Evolutionary conservation across 1,140 invertebrate genomes (phyloP).

Genomic region (Formica selysi): DNA sequence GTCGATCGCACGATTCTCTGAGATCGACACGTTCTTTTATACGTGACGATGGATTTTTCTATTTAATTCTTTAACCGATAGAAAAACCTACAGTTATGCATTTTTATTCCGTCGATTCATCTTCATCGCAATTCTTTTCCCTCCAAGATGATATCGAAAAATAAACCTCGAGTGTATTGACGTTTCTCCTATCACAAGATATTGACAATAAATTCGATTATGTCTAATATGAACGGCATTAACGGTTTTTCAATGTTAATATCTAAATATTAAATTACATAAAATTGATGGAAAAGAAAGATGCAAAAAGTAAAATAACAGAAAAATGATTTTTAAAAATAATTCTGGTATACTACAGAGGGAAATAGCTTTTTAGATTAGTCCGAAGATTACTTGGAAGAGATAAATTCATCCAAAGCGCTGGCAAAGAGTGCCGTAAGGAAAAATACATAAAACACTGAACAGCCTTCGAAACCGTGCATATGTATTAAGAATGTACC

Average conservation of each 20-base stretch:
- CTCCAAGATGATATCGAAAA: neutral
- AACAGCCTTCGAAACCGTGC: neutral
- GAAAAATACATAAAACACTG: neutral
- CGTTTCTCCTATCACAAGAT: neutral
- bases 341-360: neutral
- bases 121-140: neutral
- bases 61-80: neutral
- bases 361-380: neutral
- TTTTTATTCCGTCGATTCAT: slow-evolving; percentile 16
- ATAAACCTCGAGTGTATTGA: neutral
- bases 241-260: slow-evolving; percentile 27
- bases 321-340: slow-evolving; percentile 9
- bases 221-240: neutral
- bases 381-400: neutral
- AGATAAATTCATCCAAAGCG: neutral
- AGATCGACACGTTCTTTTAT: neutral
- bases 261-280: neutral
- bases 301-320: neutral
- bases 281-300: neutral
- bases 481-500: neutral
- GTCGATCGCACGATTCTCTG: neutral
- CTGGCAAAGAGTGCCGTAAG: neutral
- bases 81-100: neutral
- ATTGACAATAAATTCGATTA: slow-evolving; percentile 28
- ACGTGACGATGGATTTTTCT: neutral